Evolutionary conservation across 2,888 invertebrate species (phyloP).

Genomic region (Omphaloscelis lunosa): DNA sequence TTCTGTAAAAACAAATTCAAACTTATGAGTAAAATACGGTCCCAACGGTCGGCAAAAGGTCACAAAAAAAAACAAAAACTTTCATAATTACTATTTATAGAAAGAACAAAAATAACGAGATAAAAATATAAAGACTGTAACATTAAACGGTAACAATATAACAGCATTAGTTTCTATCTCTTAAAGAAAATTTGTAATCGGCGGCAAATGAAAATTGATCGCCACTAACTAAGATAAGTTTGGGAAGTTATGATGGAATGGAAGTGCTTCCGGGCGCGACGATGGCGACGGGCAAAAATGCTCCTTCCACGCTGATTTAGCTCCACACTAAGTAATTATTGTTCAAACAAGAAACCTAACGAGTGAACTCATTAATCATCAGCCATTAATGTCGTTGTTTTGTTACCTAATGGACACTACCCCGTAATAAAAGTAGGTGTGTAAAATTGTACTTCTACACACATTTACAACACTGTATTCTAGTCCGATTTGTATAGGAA

Average conservation of each 20-base stretch:
- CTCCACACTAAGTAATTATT: constrained; percentile 82
- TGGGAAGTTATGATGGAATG: constrained; percentile 86
- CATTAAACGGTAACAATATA: constrained; percentile 65
- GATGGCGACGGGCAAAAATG: constrained; percentile 77
- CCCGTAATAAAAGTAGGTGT: constrained; percentile 67
- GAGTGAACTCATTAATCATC: constrained; percentile 82
- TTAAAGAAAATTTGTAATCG: constrained; percentile 83
- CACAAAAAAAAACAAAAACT: background rate
- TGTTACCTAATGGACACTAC: constrained; percentile 75
- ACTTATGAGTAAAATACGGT: background rate
- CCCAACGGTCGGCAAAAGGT: background rate
- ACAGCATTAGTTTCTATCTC: constrained; percentile 73
- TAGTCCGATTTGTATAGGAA: constrained; percentile 10
- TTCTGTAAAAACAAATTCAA: background rate
- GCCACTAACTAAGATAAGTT: constrained; percentile 88
- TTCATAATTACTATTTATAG: background rate
- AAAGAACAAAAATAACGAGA: background rate
- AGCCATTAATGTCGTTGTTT: constrained; percentile 74
- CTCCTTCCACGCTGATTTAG: constrained; percentile 77
- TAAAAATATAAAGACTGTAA: constrained; percentile 5
- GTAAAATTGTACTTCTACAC: constrained; percentile 46
- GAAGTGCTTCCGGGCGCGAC: constrained; percentile 79
- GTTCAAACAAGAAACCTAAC: constrained; percentile 83
- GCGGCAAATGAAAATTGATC: constrained; percentile 89
- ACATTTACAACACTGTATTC: constrained; percentile 19